Conservation (phyloP, 2,797 vertebrate genomes). For the Rhinatrema bivittatum region DNA sequence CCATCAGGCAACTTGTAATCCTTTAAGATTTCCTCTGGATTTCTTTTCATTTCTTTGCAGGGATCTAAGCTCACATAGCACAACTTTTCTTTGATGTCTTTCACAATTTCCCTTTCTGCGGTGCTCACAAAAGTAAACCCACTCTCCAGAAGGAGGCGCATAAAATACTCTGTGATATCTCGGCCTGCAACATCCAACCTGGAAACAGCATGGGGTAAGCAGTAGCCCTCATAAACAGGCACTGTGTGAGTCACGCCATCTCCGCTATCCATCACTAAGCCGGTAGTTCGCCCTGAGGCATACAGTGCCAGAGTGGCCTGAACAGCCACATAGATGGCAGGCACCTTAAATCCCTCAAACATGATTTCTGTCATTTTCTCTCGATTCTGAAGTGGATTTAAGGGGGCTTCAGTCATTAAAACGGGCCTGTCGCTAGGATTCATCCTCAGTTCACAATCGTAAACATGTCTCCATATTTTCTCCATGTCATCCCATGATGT, state of each 20-base stretch:
- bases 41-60: slow-evolving; percentile 12
- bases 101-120: slow-evolving; percentile 24
- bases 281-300: slow-evolving; percentile 5
- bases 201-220: slow-evolving; percentile 15
- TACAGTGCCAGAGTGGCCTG: slow-evolving; percentile 15
- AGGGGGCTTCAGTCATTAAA: slow-evolving; percentile 16
- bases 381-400: slow-evolving; percentile 17
- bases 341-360: slow-evolving; percentile 27
- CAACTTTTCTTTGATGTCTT: slow-evolving; percentile 29
- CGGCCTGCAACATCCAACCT: slow-evolving; percentile 21
- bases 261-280: slow-evolving; percentile 15
- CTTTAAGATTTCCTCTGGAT: slow-evolving; percentile 2
- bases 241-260: slow-evolving; percentile 22
- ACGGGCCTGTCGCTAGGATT: slow-evolving; percentile 14
- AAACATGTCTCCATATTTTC: slow-evolving; percentile 23
- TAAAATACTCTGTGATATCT: slow-evolving; percentile 25
- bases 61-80: slow-evolving; percentile 24
- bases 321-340: not conserved
- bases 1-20: slow-evolving; percentile 27
- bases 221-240: slow-evolving; percentile 26
- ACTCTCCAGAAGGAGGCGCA: slow-evolving; percentile 23
- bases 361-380: slow-evolving; percentile 23
- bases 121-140: slow-evolving; percentile 23
- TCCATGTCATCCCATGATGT: slow-evolving; percentile 27
- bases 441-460: slow-evolving; percentile 16